Percentiles rank a stretch among this genome's conserved stretches.
phyloP scores from a whole-genome alignment of 2,797 vertebrate genomes.

The Vipera latastei region DNA sequence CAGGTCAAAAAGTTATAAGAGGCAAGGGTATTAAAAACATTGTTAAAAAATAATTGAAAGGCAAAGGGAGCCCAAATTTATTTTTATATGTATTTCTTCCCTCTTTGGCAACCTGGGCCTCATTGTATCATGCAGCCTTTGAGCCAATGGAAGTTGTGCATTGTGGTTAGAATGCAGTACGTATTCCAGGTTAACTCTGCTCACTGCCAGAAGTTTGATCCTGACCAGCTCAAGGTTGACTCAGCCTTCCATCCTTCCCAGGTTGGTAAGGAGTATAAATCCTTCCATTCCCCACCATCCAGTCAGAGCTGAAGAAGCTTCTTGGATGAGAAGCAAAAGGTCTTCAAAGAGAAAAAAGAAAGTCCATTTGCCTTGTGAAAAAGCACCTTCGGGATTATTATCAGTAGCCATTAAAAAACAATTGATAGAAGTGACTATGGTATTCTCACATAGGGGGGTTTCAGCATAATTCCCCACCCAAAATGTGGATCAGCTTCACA shows the following conservation, averaged over 20 bases:
- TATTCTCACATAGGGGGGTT: not conserved
- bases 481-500: not conserved
- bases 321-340: too few relatives aligned
- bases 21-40: not conserved
- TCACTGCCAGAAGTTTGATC: not conserved
- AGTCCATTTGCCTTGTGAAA: too few relatives aligned
- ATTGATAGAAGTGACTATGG: not conserved
- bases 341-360: too few relatives aligned
- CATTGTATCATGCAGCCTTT: not conserved
- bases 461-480: not conserved
- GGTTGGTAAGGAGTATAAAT: too few relatives aligned
- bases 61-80: not conserved
- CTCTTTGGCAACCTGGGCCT: not conserved
- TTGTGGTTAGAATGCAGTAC: not conserved
- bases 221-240: not conserved
- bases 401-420: not conserved
- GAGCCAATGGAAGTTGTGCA: not conserved
- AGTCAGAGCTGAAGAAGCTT: too few relatives aligned
- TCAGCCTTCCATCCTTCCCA: not conserved
- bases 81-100: not conserved
- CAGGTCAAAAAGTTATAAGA: not conserved
- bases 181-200: not conserved
- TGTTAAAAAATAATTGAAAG: not conserved
- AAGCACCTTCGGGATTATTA: not conserved
- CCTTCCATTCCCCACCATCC: too few relatives aligned